Conservation (phyloP, 2,113 vertebrate genomes). For the Strix uralensis region DNA sequence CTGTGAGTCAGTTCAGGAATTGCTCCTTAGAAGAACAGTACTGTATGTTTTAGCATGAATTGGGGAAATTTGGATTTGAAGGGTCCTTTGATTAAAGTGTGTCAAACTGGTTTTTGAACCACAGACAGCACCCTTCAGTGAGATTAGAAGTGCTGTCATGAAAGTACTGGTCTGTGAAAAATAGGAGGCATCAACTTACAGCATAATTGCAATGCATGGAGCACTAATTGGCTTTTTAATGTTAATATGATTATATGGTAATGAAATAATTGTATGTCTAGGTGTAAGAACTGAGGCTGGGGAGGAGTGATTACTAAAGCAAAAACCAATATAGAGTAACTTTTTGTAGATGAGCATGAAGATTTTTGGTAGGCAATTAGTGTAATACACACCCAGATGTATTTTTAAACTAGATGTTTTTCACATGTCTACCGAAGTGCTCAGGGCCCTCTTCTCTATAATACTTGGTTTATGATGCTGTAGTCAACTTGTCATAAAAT, state of each 20-base stretch:
- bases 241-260: not conserved
- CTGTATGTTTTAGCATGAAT: not conserved
- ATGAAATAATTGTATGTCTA: not conserved
- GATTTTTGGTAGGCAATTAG: not conserved
- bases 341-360: not conserved
- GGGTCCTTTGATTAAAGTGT: not conserved
- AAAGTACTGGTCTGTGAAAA: not conserved
- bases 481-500: not conserved
- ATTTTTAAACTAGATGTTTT: not conserved
- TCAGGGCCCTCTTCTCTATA: too few relatives aligned
- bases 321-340: not conserved
- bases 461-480: fast-evolving
- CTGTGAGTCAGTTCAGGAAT: not conserved
- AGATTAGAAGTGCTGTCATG: not conserved
- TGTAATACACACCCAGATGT: not conserved
- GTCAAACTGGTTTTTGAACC: not conserved
- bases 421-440: not conserved
- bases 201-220: not conserved
- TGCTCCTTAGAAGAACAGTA: not conserved
- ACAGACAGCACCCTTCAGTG: not conserved
- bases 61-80: not conserved
- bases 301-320: not conserved
- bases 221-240: not conserved
- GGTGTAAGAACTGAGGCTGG: not conserved
- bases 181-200: not conserved